Conservation (phyloP, 2,113 vertebrate genomes). For the Laticauda laticaudata region DNA sequence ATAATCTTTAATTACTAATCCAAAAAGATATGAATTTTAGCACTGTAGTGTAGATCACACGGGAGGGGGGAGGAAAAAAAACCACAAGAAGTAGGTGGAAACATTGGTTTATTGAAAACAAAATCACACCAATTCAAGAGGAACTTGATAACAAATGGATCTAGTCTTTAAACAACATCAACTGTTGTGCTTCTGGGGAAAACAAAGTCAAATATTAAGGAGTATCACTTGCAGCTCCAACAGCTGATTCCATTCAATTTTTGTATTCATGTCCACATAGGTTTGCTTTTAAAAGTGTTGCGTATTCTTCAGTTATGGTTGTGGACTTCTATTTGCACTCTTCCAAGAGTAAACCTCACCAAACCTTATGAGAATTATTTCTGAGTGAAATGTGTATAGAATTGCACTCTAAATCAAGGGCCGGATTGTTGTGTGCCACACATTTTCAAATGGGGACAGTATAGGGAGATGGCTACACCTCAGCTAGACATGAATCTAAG, state of each 20-base stretch:
- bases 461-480: background rate
- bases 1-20: background rate
- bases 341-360: background rate
- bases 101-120: conserved; percentile 62
- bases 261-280: background rate
- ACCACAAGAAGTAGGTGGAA: conserved; percentile 43
- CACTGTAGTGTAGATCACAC: background rate
- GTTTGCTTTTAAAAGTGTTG: background rate
- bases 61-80: background rate
- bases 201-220: background rate
- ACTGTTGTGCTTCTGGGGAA: background rate
- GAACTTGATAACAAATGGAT: conserved; percentile 30
- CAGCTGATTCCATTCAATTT: background rate
- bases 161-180: conserved; percentile 20
- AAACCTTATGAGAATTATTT: background rate
- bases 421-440: conserved; percentile 7
- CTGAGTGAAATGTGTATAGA: background rate
- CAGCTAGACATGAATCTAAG: background rate
- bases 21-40: background rate
- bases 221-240: background rate
- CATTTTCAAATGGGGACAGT: background rate
- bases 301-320: background rate
- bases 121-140: conserved; percentile 29
- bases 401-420: background rate
- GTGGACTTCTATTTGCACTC: background rate